Evolutionary conservation across 2,797 vertebrate species (phyloP), one percentile per base, ranked within the genome.

Genomic region (Megalops cyprinoides): DNA sequence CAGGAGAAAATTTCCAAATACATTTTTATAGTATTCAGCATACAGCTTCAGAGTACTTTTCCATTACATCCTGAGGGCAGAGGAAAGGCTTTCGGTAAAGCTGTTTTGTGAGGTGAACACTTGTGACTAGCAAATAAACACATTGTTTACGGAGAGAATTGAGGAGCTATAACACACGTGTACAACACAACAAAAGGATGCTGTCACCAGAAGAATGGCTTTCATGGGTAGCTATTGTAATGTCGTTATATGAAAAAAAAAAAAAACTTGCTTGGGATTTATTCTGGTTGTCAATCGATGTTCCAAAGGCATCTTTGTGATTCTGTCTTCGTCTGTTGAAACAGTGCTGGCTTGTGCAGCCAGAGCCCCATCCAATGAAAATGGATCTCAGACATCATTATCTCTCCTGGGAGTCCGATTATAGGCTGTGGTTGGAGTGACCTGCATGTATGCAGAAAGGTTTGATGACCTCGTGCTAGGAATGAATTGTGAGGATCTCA

Each of bases 381-480:
- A 34, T 39, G 34, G 62, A 69, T 69, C 65, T 42, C 65, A 42
- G 65, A 42, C 34, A 42, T 69, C 65, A 69, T 69, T 69, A 69
- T 69, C 65, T 37, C 65, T 69, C 65, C n/a, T 69, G 65, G 65
- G 65, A 42, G 65, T 69, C 65, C 65, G 34, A 69, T 69, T 69
- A 69, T 69, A 69, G 65, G 15, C n/a, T 39, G 65, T 65, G 69
- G 42, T 69, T 69, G 39, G 65, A 69, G 65, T 37, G 37, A 37
- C 65, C 18, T 44, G 42, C 37, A 69, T 69, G 39, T 69, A 69
- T 69, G 65, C 65, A 69, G 65, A 69, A 69, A 42, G 65, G 34
- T 69, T 69, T 69, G 65, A 23, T 69, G 65, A 69, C 65, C 65
- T 69, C 65, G 42, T 69, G 65, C 65, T 37, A 69, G 65, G 65